A percentile compares a stretch with the other conserved stretches of the same genome.
Conservation (phyloP, 2,113 vertebrate genomes). For the Vicugna pacos region DNA sequence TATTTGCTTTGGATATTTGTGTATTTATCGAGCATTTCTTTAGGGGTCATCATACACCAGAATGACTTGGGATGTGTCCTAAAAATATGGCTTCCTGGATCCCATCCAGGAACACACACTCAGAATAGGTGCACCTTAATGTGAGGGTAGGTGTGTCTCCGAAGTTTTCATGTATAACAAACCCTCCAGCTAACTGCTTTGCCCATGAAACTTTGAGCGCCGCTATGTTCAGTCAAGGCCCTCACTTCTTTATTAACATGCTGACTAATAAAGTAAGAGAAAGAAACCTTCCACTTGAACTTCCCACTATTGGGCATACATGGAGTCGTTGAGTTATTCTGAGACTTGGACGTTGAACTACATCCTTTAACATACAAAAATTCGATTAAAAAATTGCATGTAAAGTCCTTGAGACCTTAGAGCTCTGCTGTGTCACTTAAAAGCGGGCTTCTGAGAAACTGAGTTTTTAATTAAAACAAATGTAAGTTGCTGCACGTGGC, state of each 20-base stretch:
- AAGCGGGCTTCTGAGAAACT: background rate
- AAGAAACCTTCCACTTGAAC: background rate
- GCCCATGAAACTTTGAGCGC: background rate
- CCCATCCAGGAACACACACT: background rate
- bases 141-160: rapidly evolving
- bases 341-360: background rate
- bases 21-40: background rate
- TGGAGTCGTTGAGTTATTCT: background rate
- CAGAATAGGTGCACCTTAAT: background rate
- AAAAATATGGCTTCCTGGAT: background rate
- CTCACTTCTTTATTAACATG: background rate
- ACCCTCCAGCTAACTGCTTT: background rate
- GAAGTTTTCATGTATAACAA: background rate
- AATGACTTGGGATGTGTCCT: background rate
- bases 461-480: background rate
- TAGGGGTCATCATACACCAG: background rate
- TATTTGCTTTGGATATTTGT: background rate
- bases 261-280: background rate
- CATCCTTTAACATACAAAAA: background rate
- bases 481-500: background rate
- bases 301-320: too few relatives aligned
- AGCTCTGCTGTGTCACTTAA: background rate
- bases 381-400: background rate
- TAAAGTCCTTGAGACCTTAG: background rate
- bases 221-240: background rate